Percentiles rank a stretch among this genome's conserved stretches.
Evolutionary conservation across 2,888 invertebrate genomes (phyloP).

Genomic region (Acholoe squamosa): DNA sequence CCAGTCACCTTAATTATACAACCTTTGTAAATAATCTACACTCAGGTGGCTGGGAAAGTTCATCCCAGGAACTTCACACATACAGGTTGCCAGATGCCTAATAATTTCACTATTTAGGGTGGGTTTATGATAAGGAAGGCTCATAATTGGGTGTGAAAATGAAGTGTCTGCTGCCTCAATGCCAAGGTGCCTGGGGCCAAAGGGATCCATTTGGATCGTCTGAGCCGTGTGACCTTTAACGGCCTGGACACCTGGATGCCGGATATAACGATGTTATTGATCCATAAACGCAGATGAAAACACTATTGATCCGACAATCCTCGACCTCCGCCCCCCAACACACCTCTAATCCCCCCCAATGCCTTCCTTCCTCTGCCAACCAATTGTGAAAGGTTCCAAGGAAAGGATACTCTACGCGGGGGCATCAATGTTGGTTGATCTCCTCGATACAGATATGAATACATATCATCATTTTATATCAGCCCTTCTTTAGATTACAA

Average conservation of each 20-base stretch:
- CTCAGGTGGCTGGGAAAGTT: no score
- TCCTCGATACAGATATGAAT: no score
- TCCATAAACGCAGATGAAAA: constrained; percentile 2
- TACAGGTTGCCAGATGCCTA: background rate
- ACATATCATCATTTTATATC: no score
- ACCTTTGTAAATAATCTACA: no score
- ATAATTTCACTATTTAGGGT: background rate
- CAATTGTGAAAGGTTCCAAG: no score
- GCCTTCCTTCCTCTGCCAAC: background rate
- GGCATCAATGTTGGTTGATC: no score
- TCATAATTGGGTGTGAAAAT: background rate
- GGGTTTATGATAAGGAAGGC: background rate
- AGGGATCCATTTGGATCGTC: background rate
- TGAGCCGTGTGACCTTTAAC: background rate
- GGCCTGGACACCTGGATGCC: constrained; percentile 16
- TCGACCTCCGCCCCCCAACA: background rate
- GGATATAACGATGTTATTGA: constrained; percentile 37
- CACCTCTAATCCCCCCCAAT: background rate
- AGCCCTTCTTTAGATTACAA: no score
- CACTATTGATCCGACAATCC: constrained; percentile 3
- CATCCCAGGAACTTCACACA: no score
- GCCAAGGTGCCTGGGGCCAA: background rate
- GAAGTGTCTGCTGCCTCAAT: background rate
- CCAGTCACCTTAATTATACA: no score
- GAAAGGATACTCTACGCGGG: no score